Base-by-base conservation (phyloP, 2,797 vertebrate genomes). In the Gymnothorax javanicus region DNA sequence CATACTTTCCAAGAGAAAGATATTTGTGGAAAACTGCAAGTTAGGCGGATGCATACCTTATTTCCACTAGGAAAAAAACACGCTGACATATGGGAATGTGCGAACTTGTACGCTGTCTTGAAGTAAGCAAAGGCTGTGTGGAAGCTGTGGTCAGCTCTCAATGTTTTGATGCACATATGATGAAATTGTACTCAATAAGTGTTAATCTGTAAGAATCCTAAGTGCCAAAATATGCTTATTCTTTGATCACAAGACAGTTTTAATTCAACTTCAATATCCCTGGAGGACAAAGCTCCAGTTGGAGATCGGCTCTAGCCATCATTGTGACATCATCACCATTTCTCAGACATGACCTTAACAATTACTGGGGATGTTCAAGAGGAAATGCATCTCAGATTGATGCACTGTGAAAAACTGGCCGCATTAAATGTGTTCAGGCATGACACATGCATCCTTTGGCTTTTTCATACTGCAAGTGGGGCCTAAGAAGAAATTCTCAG, bases 281-380 rank as follows among this genome's bases (percentile, higher is more conserved):
- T 0, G 73, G 27, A 75, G 33, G 69, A 71, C 25, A 57, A 13
- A 57, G 20, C 13, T 83, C n/a, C 58, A n/a, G 58, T 83, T 12
- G 9, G n/a, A 25, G 58, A 0, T 57, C 4, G 13, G 4, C n/a
- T 0, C 4, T 3, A 83, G 25, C 7, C 82, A 83, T 58, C 82
- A 83, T 13, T 17, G n/a, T 59, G 23, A 83, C n/a, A 59, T 83
- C 50, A 83, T n/a, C 58, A 33, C 82, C 73, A 50, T 50, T 50
- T 75, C 33, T 20, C 73, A 75, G 33, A 50, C 33, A 50, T 25
- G 8, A 60, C 58, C 82, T 27, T 60, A 83, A 83, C 82, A 83
- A 83, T 83, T 83, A 83, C 56, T 15, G 57, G 15, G n/a, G 82
- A 33, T 60, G n/a, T 60, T 83, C 54, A 83, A 2, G 56, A 23